These are phyloP conservation scores for Epirrhoe tristata DNA, from an alignment of 2,888 invertebrate species.

Conservation along the genomic window DNA sequence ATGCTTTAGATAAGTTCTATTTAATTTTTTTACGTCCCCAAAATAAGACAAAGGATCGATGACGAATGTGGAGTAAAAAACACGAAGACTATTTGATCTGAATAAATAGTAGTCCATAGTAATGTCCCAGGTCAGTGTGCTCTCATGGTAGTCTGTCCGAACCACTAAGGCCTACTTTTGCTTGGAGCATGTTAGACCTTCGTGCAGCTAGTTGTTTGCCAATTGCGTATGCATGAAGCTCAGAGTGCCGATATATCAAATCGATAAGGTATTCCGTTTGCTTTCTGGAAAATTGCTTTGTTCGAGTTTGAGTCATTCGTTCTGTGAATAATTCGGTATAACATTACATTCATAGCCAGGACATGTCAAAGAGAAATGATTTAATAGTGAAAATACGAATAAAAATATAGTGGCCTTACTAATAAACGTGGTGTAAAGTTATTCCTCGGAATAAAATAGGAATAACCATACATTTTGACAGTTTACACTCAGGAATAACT, in stretches of 20 bases:
- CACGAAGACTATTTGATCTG: no score
- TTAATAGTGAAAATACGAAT: no score
- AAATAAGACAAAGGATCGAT: no score
- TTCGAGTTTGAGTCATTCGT: slow-evolving; percentile 46
- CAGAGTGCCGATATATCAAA: slow-evolving; percentile 55
- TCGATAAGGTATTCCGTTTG: slow-evolving; percentile 53
- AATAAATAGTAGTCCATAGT: background rate
- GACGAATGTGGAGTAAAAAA: no score
- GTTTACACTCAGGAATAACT: no score
- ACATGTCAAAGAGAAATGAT: background rate
- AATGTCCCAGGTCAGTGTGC: slow-evolving; percentile 6
- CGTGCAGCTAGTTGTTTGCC: slow-evolving; percentile 57
- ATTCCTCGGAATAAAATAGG: no score
- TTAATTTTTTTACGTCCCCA: background rate
- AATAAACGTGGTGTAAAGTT: no score
- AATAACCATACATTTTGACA: no score
- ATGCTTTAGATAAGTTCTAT: background rate
- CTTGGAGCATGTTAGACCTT: slow-evolving; percentile 50
- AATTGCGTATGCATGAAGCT: slow-evolving; percentile 68
- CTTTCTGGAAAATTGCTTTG: slow-evolving; percentile 50
- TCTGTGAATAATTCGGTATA: slow-evolving; percentile 42
- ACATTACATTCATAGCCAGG: slow-evolving; percentile 5
- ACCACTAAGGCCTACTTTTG: slow-evolving; percentile 56
- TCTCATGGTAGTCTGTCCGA: slow-evolving; percentile 7
- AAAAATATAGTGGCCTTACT: no score